A percentile compares a stretch with the other conserved stretches of the same genome.
These are phyloP conservation scores for Boloria selene DNA, from an alignment of 2,888 invertebrate genomes.

Conservation along the genomic window DNA sequence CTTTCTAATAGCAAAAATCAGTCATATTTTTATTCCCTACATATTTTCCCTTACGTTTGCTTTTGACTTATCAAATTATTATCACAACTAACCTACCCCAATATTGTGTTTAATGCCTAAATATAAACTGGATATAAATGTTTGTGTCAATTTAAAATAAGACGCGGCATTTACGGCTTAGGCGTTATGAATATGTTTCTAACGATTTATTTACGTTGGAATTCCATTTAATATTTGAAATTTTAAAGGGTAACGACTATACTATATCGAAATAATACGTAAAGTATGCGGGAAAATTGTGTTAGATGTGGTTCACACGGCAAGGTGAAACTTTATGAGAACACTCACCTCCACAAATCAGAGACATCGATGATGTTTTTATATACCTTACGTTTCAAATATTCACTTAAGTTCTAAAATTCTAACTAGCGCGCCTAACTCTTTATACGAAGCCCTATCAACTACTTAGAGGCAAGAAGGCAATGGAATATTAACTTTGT, in stretches of 20 bases:
- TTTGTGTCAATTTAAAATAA: slow-evolving; percentile 32
- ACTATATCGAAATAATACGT: neutral
- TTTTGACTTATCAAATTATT: neutral
- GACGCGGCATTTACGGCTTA: slow-evolving; percentile 24
- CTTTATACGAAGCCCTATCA: slow-evolving; percentile 64
- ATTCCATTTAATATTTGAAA: slow-evolving; percentile 14
- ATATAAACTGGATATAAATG: slow-evolving; percentile 26
- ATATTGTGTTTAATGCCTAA: slow-evolving; percentile 10
- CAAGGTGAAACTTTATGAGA: slow-evolving; percentile 41
- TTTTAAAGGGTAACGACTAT: slow-evolving; percentile 20
- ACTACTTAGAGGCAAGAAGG: slow-evolving; percentile 72
- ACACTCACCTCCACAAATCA: slow-evolving; percentile 78
- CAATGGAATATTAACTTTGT: slow-evolving; percentile 76
- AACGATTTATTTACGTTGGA: slow-evolving; percentile 23
- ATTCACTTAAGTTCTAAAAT: slow-evolving; percentile 43
- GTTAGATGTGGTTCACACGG: slow-evolving; percentile 41
- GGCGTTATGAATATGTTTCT: slow-evolving; percentile 15
- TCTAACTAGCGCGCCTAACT: slow-evolving; percentile 71
- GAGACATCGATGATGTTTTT: slow-evolving; percentile 66
- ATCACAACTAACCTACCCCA: neutral
- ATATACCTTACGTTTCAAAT: slow-evolving; percentile 49
- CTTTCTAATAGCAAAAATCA: too few species aligned
- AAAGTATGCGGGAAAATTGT: slow-evolving; percentile 30
- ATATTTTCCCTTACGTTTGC: too few species aligned
- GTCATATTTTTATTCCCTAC: too few species aligned